Evolutionary conservation across 2,888 invertebrate genomes (phyloP).

Genomic region (Teleogryllus oceanicus): DNA sequence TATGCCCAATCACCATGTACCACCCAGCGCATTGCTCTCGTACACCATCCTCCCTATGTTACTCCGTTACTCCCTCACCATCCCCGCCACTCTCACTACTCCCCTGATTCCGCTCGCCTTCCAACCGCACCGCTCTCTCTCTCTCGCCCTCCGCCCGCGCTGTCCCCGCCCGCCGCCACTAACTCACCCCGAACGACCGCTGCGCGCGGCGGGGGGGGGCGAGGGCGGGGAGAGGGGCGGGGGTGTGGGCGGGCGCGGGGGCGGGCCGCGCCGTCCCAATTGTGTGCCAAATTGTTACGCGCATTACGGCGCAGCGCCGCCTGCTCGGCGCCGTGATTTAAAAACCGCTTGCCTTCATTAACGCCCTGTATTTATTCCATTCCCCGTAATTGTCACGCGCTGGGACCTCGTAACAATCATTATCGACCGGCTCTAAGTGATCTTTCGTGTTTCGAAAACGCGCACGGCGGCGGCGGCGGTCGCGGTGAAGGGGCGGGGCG

Average conservation of each 20-base stretch:
- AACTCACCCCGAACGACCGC: background rate
- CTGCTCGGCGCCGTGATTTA: conserved; percentile 1
- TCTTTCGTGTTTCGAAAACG: conserved; percentile 18
- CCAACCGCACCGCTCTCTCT: background rate
- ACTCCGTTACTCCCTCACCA: too few relatives aligned
- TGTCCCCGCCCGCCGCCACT: background rate
- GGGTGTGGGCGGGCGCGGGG: background rate
- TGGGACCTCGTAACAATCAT: conserved; percentile 18
- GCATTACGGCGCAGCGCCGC: background rate
- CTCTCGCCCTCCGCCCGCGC: background rate
- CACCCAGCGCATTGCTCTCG: too few relatives aligned
- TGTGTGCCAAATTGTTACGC: conserved; percentile 18
- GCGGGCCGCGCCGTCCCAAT: background rate
- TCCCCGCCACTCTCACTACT: too few relatives aligned
- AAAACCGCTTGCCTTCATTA: conserved; percentile 18
- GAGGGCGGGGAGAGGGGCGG: background rate
- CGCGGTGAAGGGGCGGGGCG: background rate
- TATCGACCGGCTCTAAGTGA: conserved; percentile 9
- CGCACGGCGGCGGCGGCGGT: background rate
- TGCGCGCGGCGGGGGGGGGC: background rate
- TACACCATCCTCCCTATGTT: too few relatives aligned
- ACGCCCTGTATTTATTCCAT: conserved; percentile 18
- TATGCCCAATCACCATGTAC: too few relatives aligned
- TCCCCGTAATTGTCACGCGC: conserved; percentile 9
- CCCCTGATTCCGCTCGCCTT: too few relatives aligned